Base-by-base conservation (phyloP, 2,113 vertebrate species). In the Marmota monax region DNA sequence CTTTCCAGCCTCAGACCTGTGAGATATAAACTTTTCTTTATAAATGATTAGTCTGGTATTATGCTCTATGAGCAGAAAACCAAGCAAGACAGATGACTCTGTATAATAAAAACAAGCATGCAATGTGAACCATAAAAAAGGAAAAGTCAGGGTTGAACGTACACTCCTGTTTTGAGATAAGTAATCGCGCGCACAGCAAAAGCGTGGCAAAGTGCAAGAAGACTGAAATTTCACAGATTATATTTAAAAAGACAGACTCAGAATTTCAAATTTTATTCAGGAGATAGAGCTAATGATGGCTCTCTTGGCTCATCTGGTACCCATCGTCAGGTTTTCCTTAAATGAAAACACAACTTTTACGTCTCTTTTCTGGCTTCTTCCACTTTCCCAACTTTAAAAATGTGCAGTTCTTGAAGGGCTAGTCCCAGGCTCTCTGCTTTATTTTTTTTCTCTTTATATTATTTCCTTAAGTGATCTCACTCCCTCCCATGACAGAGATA, bases 121-220 rank as follows among this genome's bases (percentile, higher is more conserved):
- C n/a, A 37, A 3, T 45, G 61, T 34, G 10, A 7, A 63, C 9
- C 23, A 6, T 65, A 29, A 87, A 20, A 69, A 14, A 82, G 51
- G 2, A 25, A 18, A 20, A 25, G 0, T 2, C 58, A 20, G 48
- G 7, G 6, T 39, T 74, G 34, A 37, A 51, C 17, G 17, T 10
- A 4, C 2, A 22, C 0, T 27, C 29, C 18, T 1, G 6, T n/a
- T 74, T 2, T 4, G 22, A 27, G 53, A 17, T 61, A 74, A 4
- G 0, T 27, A 39, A 73, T 34, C 29, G 45, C 10, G 48, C 32
- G 7, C 2, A 73, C 17, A 69, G 2, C 9, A 53, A 48, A 61
- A 37, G 11, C 39, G 1, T 16, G 18, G 27, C 37, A 78, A 74
- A 79, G 32, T 2, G 1, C 14, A 14, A 72, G 13, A 70, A n/a